Conservation (phyloP, 2,797 vertebrate species). For the Pangasius macronema region DNA sequence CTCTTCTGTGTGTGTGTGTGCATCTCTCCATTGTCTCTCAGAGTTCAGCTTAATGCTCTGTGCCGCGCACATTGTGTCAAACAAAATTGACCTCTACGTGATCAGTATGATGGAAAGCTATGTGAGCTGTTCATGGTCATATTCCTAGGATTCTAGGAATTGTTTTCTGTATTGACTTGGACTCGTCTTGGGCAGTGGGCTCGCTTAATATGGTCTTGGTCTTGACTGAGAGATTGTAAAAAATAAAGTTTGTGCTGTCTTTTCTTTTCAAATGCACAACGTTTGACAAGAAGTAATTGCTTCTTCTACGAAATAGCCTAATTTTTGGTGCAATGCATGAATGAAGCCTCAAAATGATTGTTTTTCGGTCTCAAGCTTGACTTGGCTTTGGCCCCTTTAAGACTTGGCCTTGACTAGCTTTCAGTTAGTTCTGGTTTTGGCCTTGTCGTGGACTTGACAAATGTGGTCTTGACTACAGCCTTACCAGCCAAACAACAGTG, state of each 20-base stretch:
- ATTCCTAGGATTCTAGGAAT: neutral
- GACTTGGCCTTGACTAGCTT: too few relatives aligned
- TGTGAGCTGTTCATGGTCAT: neutral
- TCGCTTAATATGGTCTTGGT: too few relatives aligned
- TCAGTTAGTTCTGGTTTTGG: neutral
- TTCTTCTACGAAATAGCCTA: too few relatives aligned
- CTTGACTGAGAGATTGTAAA: neutral
- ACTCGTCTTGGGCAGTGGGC: too few relatives aligned
- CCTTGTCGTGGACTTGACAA: neutral
- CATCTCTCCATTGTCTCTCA: too few relatives aligned
- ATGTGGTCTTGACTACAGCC: neutral
- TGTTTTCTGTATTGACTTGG: neutral
- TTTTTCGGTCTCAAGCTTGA: too few relatives aligned
- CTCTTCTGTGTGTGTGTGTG: neutral
- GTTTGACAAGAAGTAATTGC: neutral
- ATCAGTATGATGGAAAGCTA: neutral
- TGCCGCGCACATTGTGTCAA: neutral
- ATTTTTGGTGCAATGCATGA: too few relatives aligned
- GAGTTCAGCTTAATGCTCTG: too few relatives aligned
- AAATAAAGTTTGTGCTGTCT: too few relatives aligned
- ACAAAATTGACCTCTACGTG: neutral
- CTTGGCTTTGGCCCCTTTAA: too few relatives aligned
- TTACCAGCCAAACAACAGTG: neutral
- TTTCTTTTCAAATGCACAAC: too few relatives aligned
- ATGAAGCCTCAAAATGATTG: too few relatives aligned